Evolutionary conservation across 1,140 invertebrate species (phyloP).

Genomic region (Zophobas morio): DNA sequence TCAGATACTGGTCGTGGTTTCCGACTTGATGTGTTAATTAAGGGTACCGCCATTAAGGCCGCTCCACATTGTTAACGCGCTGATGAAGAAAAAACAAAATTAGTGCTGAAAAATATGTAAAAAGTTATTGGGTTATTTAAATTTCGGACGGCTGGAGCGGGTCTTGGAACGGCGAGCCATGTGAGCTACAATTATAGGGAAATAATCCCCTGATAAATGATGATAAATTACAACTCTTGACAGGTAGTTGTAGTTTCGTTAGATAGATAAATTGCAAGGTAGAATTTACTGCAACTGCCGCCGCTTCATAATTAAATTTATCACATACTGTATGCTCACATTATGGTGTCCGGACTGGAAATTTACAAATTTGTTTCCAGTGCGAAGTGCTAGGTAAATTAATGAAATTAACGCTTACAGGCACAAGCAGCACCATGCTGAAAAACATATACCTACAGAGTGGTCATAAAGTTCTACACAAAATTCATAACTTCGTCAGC

Average conservation of each 20-base stretch:
- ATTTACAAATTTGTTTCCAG: constrained; percentile 22
- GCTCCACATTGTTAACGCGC: constrained; percentile 38
- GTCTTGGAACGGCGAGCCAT: not conserved
- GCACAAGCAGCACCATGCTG: not conserved
- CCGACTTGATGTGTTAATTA: constrained; percentile 39
- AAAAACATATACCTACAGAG: too few relatives aligned
- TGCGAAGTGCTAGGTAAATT: constrained; percentile 9
- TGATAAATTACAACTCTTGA: constrained; percentile 45
- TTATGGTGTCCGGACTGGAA: constrained; percentile 1
- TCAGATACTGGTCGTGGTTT: constrained; percentile 18
- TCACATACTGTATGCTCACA: constrained; percentile 13
- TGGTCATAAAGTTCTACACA: too few relatives aligned
- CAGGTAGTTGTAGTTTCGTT: constrained; percentile 45
- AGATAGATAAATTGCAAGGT: constrained; percentile 46
- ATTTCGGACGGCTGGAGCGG: not conserved
- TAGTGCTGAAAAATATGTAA: too few relatives aligned
- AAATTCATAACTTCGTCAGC: too few relatives aligned
- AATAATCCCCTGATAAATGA: constrained; percentile 46
- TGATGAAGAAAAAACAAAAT: not conserved
- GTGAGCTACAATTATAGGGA: constrained; percentile 43
- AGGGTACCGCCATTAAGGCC: constrained; percentile 22
- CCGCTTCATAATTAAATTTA: constrained; percentile 44
- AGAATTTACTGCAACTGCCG: constrained; percentile 36
- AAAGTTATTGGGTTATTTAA: not conserved
- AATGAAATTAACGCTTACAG: not conserved